Base-by-base conservation (phyloP, 2,888 invertebrate species). In the Habrosyne pyritoides region DNA sequence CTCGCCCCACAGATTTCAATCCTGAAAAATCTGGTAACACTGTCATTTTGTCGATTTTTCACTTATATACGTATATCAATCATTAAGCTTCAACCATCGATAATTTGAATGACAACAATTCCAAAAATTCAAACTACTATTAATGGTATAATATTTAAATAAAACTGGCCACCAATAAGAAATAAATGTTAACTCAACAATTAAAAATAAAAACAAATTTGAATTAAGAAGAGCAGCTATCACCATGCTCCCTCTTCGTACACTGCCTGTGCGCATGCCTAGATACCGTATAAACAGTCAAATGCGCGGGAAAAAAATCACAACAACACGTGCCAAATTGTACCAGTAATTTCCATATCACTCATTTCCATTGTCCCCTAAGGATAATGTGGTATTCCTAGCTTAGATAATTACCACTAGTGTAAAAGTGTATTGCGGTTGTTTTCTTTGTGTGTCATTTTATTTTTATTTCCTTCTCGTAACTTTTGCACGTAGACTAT, bases 1-100 rank as follows among this genome's bases (percentile, higher is more conserved):
- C 59, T 2, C 53, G 47, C 14, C 57, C 53, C 21, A 21, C 49
- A 53, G 51, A 46, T 24, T 18, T 28, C 10, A 21, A 2, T 50
- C 18, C 28, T 21, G 50, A 21, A 28, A 28, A 28, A 2, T 14
- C 28, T 28, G 50, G 50, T 21, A 50, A 10, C 28, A 50, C 30
- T 28, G 50, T 50, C 50, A 50, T 50, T 50, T 50, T 49, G n/a
- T n/a, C n/a, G n/a, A n/a, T n/a, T n/a, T n/a, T n/a, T n/a, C n/a
- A n/a, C n/a, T n/a, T n/a, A n/a, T n/a, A n/a, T n/a, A n/a, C n/a
- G n/a, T n/a, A n/a, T n/a, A n/a, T n/a, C n/a, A n/a, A n/a, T n/a
- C n/a, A n/a, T n/a, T n/a, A n/a, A n/a, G n/a, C n/a, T n/a, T n/a
- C n/a, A n/a, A n/a, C n/a, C n/a, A n/a, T n/a, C n/a, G n/a, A n/a